phyloP scores from a whole-genome alignment of 2,888 invertebrate genomes.

The Lasioglossum figueresi region DNA sequence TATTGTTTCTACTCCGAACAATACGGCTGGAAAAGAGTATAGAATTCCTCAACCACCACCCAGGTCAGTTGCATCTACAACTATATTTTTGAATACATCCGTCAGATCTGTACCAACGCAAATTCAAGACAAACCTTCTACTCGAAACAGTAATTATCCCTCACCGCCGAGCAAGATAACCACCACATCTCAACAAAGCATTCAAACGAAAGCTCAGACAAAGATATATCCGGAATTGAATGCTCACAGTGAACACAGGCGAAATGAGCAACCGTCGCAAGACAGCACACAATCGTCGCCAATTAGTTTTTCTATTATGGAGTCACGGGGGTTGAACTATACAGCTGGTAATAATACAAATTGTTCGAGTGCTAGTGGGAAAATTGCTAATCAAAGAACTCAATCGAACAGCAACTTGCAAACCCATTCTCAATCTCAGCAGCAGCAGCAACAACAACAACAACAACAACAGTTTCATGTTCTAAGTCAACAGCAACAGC shows the following conservation, averaged over 20 bases:
- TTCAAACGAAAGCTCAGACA: constrained; percentile 91
- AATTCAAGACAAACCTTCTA: constrained; percentile 82
- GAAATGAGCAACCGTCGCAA: constrained; percentile 85
- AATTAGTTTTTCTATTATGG: constrained; percentile 91
- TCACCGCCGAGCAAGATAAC: constrained; percentile 84
- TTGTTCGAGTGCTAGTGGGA: constrained; percentile 71
- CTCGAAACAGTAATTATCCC: constrained; percentile 85
- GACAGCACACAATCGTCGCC: constrained; percentile 89
- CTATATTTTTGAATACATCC: constrained; percentile 79
- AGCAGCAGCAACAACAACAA: constrained; percentile 70
- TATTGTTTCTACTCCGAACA: constrained; percentile 89
- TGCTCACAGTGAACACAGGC: constrained; percentile 80
- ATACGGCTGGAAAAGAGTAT: constrained; percentile 87
- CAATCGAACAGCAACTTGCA: constrained; percentile 74
- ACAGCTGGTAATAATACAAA: constrained; percentile 84
- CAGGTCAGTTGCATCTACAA: constrained; percentile 81
- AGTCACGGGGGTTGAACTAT: constrained; percentile 88
- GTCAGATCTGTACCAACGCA: constrained; percentile 75
- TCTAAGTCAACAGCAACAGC: constrained; percentile 81
- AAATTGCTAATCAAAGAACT: constrained; percentile 74
- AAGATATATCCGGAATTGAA: constrained; percentile 90
- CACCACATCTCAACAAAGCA: constrained; percentile 75
- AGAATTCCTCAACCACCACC: constrained; percentile 86
- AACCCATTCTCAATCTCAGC: constrained; percentile 62
- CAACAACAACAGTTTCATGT: constrained; percentile 84